phyloP scores from a whole-genome alignment of 2,888 invertebrate genomes.

The Minunthozetes semirufus region DNA sequence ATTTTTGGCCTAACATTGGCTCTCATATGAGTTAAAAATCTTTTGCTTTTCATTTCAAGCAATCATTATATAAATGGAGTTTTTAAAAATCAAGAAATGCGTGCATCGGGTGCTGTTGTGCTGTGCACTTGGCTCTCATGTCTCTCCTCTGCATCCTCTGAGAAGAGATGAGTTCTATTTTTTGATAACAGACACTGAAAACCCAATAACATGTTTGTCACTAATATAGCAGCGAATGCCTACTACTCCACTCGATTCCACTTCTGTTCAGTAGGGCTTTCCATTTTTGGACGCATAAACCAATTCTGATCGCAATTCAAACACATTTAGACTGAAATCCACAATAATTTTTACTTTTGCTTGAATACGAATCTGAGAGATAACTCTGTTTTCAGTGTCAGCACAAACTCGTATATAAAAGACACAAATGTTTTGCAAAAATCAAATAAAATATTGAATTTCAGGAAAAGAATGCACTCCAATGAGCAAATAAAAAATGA shows the following conservation, averaged over 20 bases:
- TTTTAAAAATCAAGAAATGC: not conserved
- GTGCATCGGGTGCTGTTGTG: not conserved
- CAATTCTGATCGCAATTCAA: not conserved
- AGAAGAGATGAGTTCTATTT: not conserved
- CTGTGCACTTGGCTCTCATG: not conserved
- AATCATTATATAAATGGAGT: not conserved
- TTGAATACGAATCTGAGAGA: too few relatives aligned
- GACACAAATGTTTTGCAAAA: too few relatives aligned
- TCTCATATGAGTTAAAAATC: not conserved
- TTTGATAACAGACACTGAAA: not conserved
- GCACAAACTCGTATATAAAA: too few relatives aligned
- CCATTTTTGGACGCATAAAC: slow-evolving; percentile 24
- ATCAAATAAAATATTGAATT: not conserved
- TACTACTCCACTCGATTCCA: not conserved
- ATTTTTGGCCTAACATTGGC: too few relatives aligned
- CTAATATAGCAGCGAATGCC: not conserved
- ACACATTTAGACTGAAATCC: too few relatives aligned
- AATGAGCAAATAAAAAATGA: not conserved
- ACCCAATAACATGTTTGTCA: not conserved
- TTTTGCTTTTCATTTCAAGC: not conserved
- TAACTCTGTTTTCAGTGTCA: too few relatives aligned
- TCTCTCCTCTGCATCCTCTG: not conserved
- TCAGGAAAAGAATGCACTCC: too few relatives aligned
- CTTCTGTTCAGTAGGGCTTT: not conserved
- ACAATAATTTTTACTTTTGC: too few relatives aligned